phyloP scores from a whole-genome alignment of 2,797 vertebrate genomes.

The Mormyrops attenuatus region DNA sequence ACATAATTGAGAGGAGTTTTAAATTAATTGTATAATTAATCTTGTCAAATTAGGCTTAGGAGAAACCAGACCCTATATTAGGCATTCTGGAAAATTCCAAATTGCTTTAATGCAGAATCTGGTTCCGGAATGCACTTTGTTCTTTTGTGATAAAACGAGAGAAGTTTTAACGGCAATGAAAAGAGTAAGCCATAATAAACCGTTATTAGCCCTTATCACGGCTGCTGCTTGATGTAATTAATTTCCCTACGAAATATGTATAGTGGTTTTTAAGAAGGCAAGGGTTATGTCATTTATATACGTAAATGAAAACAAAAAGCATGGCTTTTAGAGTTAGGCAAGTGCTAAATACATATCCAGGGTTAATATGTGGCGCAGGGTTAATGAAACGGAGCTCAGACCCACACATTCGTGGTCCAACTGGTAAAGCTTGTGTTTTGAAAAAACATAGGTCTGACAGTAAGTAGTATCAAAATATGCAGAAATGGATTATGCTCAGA shows the following conservation, averaged over 20 bases:
- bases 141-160: conserved; percentile 56
- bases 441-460: neutral
- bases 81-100: conserved; percentile 84
- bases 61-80: conserved; percentile 84
- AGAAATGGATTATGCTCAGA: neutral
- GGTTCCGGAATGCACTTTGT: conserved; percentile 62
- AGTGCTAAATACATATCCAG: neutral
- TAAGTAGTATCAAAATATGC: neutral
- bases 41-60: conserved; percentile 95
- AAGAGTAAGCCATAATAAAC: conserved; percentile 56
- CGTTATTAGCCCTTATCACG: conserved; percentile 64
- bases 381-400: neutral
- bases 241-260: conserved; percentile 62
- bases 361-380: neutral
- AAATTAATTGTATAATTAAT: conserved; percentile 99
- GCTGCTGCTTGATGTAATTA: conserved; percentile 57
- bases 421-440: neutral
- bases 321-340: conserved; percentile 17
- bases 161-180: conserved; percentile 50
- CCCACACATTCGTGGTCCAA: neutral
- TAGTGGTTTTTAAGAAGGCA: conserved; percentile 44
- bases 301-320: conserved; percentile 37
- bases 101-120: conserved; percentile 73
- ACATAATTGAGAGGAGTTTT: conserved; percentile 93
- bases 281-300: conserved; percentile 44